Evolutionary conservation across 2,113 vertebrate genomes (phyloP).

Genomic region (Mugil cephalus): DNA sequence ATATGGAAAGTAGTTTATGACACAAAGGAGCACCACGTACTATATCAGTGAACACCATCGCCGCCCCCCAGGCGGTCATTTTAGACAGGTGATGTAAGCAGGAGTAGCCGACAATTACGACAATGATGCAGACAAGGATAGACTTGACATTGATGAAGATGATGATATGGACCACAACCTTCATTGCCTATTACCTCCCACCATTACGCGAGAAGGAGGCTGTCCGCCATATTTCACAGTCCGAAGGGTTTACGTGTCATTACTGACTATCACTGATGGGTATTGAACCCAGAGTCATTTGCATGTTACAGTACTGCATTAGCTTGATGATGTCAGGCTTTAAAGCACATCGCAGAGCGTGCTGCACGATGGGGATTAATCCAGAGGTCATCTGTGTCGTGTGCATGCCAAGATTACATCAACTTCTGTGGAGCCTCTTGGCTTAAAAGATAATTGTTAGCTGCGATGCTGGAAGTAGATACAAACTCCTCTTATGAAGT

Average conservation of each 20-base stretch:
- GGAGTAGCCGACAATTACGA: constrained; percentile 1
- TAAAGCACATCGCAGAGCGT: constrained; percentile 15
- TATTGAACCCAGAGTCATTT: constrained; percentile 45
- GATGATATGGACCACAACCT: constrained; percentile 58
- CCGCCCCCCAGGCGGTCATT: not conserved
- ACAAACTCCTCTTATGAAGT: not conserved
- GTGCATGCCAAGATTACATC: constrained; percentile 17
- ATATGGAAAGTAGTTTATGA: constrained; percentile 42
- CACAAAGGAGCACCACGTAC: not conserved
- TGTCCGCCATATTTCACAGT: constrained; percentile 42
- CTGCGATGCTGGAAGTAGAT: not conserved
- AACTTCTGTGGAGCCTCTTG: not conserved
- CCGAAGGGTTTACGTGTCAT: constrained; percentile 52
- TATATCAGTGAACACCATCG: constrained; percentile 20
- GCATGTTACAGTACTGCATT: constrained; percentile 55
- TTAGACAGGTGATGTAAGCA: constrained; percentile 25
- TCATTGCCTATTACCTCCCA: constrained; percentile 41
- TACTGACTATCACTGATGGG: constrained; percentile 33
- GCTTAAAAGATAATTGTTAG: constrained; percentile 7
- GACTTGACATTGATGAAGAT: constrained; percentile 42
- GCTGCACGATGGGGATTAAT: constrained; percentile 40
- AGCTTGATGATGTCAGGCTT: constrained; percentile 35
- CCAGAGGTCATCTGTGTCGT: constrained; percentile 50
- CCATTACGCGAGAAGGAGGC: constrained; percentile 16
- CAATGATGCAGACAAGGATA: constrained; percentile 3